A percentile compares a stretch with the other conserved stretches of the same genome.
Evolutionary conservation across 2,888 invertebrate genomes (phyloP).

Genomic region (Bursaphelenchus okinawaensis): DNA sequence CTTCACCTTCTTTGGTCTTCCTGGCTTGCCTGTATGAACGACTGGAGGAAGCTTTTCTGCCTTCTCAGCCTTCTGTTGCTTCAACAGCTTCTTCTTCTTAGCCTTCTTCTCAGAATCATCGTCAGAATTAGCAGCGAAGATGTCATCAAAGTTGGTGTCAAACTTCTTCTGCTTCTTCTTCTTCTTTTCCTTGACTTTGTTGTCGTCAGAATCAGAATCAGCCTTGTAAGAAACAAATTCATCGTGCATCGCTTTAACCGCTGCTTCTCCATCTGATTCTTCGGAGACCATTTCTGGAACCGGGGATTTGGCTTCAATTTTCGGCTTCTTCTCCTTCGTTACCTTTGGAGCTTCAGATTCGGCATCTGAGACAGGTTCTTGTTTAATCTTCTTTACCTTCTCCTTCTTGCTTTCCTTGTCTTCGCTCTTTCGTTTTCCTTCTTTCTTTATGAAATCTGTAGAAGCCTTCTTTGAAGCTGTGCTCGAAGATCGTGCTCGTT

Average conservation of each 20-base stretch:
- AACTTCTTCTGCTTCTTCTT: constrained; percentile 7
- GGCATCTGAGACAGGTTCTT: neutral
- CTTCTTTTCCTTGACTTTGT: neutral
- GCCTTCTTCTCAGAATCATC: neutral
- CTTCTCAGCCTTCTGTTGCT: neutral
- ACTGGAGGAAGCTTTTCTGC: neutral
- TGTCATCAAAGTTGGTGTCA: neutral
- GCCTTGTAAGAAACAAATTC: constrained; percentile 1
- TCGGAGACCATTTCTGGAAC: neutral
- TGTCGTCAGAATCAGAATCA: neutral
- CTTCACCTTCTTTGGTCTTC: neutral
- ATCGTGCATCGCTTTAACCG: neutral
- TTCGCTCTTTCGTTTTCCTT: neutral
- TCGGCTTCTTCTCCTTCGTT: neutral
- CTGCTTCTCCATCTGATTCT: constrained; percentile 3
- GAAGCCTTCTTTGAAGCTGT: neutral
- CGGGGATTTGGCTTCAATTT: neutral
- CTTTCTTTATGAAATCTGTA: neutral
- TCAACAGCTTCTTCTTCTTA: neutral
- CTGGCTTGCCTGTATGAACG: neutral
- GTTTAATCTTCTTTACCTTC: neutral
- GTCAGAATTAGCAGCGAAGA: neutral
- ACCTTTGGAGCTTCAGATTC: neutral
- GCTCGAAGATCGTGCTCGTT: neutral
- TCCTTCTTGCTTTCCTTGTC: neutral